Conservation (phyloP, 2,797 vertebrate species). For the Centropyge bicolor region DNA sequence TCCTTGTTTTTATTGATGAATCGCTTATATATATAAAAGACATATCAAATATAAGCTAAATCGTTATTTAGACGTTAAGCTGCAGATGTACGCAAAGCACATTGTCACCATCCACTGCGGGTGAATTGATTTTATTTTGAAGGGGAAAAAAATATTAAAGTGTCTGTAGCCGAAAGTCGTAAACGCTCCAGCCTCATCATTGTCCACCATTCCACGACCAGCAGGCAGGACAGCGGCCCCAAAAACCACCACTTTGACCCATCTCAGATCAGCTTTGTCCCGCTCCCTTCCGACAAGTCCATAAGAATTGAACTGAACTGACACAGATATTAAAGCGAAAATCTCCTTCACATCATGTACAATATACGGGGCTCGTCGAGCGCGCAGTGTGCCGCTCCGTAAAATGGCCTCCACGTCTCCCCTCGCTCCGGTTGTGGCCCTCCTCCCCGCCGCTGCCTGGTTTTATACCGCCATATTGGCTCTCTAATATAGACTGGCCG, state of each 20-base stretch:
- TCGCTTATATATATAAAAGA: background rate
- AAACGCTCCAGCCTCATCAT: conserved; percentile 64
- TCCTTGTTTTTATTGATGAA: conserved; percentile 6
- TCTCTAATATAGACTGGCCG: conserved; percentile 98
- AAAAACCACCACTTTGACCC: conserved; percentile 62
- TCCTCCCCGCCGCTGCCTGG: conserved; percentile 92
- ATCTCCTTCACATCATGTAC: conserved; percentile 32
- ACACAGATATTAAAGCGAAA: conserved; percentile 38
- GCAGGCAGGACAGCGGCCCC: conserved; percentile 52
- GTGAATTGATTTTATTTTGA: conserved; percentile 2
- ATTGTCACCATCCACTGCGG: conserved; percentile 63
- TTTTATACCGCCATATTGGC: conserved; percentile 98
- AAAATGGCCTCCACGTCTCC: conserved; percentile 83
- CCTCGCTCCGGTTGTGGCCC: conserved; percentile 89
- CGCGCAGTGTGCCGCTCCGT: conserved; percentile 71
- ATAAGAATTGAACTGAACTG: conserved; percentile 4
- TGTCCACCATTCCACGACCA: conserved; percentile 83
- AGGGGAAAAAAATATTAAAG: conserved; percentile 44
- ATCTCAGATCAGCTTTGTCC: conserved; percentile 32
- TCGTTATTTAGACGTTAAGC: conserved; percentile 6
- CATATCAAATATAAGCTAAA: background rate
- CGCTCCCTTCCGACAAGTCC: conserved; percentile 33
- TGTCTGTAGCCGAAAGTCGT: conserved; percentile 35
- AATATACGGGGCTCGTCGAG: conserved; percentile 41
- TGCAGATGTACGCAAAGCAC: conserved; percentile 81